Evolutionary conservation across 2,888 invertebrate species (phyloP).

Genomic region (Tillus elongatus): DNA sequence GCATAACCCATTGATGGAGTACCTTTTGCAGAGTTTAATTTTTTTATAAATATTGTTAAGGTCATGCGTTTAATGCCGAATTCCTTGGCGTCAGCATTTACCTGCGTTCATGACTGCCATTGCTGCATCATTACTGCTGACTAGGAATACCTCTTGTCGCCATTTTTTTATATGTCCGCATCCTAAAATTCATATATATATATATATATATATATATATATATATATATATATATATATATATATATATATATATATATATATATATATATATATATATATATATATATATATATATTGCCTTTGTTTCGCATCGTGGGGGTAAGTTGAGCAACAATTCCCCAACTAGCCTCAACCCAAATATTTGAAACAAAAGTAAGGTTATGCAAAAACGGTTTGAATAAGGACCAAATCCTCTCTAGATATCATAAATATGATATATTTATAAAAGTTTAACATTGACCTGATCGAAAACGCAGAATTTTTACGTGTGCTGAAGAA

Average conservation of each 20-base stretch:
- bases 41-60: no score
- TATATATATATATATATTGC: slow-evolving; percentile 1
- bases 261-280: no score
- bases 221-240: no score
- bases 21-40: slow-evolving; percentile 2
- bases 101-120: neutral
- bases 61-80: slow-evolving; percentile 3
- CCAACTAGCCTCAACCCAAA: no score
- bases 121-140: slow-evolving; percentile 4
- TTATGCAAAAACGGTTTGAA: slow-evolving; percentile 4
- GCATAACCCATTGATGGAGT: neutral
- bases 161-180: slow-evolving; percentile 4
- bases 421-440: neutral
- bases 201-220: no score
- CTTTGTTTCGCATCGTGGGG: neutral
- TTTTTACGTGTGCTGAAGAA: neutral
- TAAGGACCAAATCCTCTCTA: neutral
- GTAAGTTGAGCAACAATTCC: neutral
- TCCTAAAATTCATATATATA: no score
- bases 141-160: neutral
- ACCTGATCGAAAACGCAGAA: slow-evolving; percentile 1
- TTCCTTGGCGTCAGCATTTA: slow-evolving; percentile 4
- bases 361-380: slow-evolving; percentile 5
- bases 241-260: no score
- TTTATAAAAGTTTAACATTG: slow-evolving; percentile 5